Conservation (phyloP, 2,888 invertebrate species). For the Coleophora flavipennella region DNA sequence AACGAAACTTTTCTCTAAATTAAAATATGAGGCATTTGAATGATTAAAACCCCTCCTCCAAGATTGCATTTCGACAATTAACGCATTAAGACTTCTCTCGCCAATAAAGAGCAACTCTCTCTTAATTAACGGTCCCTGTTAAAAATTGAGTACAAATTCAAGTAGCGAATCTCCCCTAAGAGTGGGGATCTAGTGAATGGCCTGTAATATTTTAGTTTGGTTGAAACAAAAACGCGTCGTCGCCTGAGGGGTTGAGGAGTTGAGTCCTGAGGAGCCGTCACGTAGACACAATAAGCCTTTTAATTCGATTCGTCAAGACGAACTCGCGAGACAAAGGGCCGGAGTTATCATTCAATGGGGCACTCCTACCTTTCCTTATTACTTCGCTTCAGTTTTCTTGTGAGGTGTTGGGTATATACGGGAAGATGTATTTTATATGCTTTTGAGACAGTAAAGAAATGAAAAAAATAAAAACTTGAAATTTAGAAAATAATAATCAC, state of each 20-base stretch:
- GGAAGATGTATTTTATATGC: slow-evolving; percentile 10
- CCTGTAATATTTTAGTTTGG: slow-evolving; percentile 71
- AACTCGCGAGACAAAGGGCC: slow-evolving; percentile 65
- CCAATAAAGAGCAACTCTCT: slow-evolving; percentile 67
- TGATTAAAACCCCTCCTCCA: slow-evolving; percentile 59
- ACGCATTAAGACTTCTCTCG: slow-evolving; percentile 67
- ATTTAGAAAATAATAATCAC: too few species aligned
- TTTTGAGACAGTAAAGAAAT: too few species aligned
- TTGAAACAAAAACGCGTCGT: slow-evolving; percentile 61
- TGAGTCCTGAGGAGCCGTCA: slow-evolving; percentile 45
- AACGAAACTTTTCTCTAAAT: slow-evolving; percentile 26
- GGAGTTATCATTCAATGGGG: slow-evolving; percentile 73
- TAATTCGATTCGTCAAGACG: slow-evolving; percentile 73
- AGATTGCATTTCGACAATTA: slow-evolving; percentile 73
- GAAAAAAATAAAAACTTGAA: too few species aligned
- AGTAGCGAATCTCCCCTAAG: slow-evolving; percentile 54
- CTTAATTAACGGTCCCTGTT: slow-evolving; percentile 70
- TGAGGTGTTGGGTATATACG: slow-evolving; percentile 32
- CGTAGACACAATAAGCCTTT: slow-evolving; percentile 74
- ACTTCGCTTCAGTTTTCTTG: slow-evolving; percentile 62
- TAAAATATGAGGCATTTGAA: slow-evolving; percentile 61
- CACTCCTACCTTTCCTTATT: slow-evolving; percentile 71
- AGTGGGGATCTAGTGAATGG: slow-evolving; percentile 62
- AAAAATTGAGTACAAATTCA: slow-evolving; percentile 73
- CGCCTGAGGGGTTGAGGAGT: slow-evolving; percentile 33